Conservation (phyloP, 1,140 invertebrate genomes). For the Ips typographus region DNA sequence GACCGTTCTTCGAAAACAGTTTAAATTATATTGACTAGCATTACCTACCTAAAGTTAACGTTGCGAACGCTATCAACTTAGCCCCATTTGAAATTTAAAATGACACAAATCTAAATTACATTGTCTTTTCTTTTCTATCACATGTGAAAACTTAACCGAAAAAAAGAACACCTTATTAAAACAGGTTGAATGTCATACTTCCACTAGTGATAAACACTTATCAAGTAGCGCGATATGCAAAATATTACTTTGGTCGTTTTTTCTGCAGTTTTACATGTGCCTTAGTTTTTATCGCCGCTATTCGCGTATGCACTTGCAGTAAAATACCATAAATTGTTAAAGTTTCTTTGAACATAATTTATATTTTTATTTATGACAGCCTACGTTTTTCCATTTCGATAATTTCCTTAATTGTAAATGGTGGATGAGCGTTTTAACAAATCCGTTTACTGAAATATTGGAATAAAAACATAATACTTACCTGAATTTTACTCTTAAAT, state of each 20-base stretch:
- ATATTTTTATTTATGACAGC: no score
- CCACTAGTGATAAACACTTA: conserved; percentile 24
- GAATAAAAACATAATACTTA: no score
- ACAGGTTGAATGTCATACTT: conserved; percentile 21
- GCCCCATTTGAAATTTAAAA: conserved; percentile 18
- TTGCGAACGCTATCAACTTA: background rate
- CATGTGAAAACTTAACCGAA: background rate
- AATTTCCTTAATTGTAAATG: no score
- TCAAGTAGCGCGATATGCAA: conserved; percentile 15
- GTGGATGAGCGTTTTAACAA: no score
- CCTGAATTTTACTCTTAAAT: no score
- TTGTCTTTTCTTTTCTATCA: conserved; percentile 3
- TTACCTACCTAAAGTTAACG: no score
- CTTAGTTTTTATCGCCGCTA: conserved; percentile 4
- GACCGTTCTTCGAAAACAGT: no score
- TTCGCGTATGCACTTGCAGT: background rate
- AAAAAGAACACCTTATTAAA: conserved; percentile 23
- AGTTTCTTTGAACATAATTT: no score
- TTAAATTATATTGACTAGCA: no score
- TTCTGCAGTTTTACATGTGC: conserved; percentile 6
- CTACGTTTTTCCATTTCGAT: no score
- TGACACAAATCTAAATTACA: conserved; percentile 1
- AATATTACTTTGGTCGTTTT: conserved; percentile 10
- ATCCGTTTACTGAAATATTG: no score
- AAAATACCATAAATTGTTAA: background rate